Evolutionary conservation across 92 coral and sea anemone genomes (phyloP), one percentile per base, ranked within the genome.

Genomic region (Heliopora coerulea): DNA sequence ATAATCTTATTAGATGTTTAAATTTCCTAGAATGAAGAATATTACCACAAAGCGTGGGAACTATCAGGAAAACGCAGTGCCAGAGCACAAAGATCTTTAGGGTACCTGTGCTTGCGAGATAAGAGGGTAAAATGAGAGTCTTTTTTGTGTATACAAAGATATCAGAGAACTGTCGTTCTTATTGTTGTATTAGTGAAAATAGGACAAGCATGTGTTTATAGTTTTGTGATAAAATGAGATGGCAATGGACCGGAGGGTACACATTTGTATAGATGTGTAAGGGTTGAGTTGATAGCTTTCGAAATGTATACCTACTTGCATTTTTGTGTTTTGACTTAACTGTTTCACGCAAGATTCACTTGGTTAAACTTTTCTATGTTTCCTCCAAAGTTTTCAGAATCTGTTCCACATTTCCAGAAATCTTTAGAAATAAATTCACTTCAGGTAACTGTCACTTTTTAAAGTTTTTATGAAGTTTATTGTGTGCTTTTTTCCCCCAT

Each of bases 1-100:
- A n/a, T n/a, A 12, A 66, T 19, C 8, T 0, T 35, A n/a, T 27
- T 6, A 2, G 25, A 24, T 68, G 19, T 52, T 63, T 27, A 4
- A 31, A 23, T 77, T 23, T 26, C 72, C 59, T 62, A 95, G 99
- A 90, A 95, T 42, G 85, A 81, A 41, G 79, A 85, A 31, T 77
- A 80, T 80, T 95, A 95, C 66, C 84, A 88, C 67, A 95, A 88
- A 49, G 99, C 99, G 35, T 90, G 96, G 99, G 99, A 95, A 58
- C 20, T 86, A 46, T 95, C 99, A 35, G 82, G 80, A 27, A 85
- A 88, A 54, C 96, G 88, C 66, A 95, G 86, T 68, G 88, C 96
- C 56, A 86, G 99, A 39, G 95, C 99, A 30, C 99, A 95, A 69
- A 81, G 96, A 49, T 95, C 95, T 1, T 65, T 95, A 72, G 99